Base-by-base conservation (phyloP, 2,797 vertebrate species). In the Myripristis murdjan region DNA sequence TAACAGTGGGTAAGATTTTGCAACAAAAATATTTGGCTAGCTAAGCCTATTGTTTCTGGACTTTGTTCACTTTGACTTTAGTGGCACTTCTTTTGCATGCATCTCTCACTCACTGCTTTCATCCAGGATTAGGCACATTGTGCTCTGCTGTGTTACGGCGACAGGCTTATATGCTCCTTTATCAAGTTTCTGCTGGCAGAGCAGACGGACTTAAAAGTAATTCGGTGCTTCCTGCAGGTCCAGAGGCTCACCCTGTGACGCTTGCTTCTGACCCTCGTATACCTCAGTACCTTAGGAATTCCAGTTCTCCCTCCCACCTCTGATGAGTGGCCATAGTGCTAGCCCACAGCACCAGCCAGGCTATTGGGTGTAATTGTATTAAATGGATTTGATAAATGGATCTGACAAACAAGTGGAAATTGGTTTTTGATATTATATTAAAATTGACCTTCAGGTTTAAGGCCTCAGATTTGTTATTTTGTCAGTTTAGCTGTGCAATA, bases 341-440 rank as follows among this genome's bases (percentile, higher is more conserved):
- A 49, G 53, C 69, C 56, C 67, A 64, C 28, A 76, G 77, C 76
- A 70, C 53, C 88, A 88, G 80, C 62, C 89, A 89, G 91, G 88
- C 87, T 90, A 91, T 86, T 70, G 71, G 62, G 85, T 90, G 82
- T 94, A 96, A 96, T 96, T 95, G 90, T 92, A 91, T 95, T 95
- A 93, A 93, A 92, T 88, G 74, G 81, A 91, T 81, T 91, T 96
- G 95, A 96, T 95, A 93, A 95, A 96, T 96, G 94, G 92, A 82
- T 83, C 86, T 95, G 95, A 95, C 94, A 95, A 94, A 92, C 83
- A 91, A 93, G 89, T 94, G 89, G 93, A 96, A 96, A 96, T 97
- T 95, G 94, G 82, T 94, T 96, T 94, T 95, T 93, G 92, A 94
- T 95, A 89, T 89, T 92, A 82, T 95, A 95, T 96, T 95, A 95